Conservation (phyloP, 2,888 invertebrate genomes). For the Margaritifera margaritifera region DNA sequence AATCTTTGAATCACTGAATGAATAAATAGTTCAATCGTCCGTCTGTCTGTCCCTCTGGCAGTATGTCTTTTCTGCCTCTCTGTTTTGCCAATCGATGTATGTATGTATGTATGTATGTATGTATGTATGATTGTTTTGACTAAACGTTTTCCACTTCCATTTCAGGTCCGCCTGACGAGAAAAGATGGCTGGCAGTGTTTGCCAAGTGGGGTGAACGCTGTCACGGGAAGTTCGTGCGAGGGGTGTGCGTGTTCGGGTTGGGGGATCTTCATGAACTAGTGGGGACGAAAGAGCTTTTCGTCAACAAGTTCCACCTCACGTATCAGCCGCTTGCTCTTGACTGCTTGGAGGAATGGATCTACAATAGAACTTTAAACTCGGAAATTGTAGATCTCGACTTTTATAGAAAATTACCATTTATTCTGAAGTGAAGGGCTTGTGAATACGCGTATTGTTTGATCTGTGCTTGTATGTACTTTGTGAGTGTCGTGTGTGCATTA, state of each 20-base stretch:
- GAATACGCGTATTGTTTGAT: no score
- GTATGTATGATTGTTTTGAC: no score
- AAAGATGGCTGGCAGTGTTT: conserved; percentile 62
- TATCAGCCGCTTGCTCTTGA: conserved; percentile 59
- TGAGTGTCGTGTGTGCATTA: no score
- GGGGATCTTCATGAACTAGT: conserved; percentile 57
- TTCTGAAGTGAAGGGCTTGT: conserved; percentile 1
- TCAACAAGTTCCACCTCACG: conserved; percentile 65
- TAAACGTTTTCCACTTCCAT: neutral
- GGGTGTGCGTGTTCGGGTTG: conserved; percentile 66
- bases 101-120: no score
- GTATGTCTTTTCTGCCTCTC: no score
- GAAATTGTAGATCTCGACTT: conserved; percentile 19
- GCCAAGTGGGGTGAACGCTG: conserved; percentile 63
- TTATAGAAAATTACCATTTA: conserved; percentile 38
- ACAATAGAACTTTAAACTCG: conserved; percentile 44
- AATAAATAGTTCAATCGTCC: no score
- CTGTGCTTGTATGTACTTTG: no score
- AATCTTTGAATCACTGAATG: no score
- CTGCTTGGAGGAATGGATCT: conserved; percentile 64
- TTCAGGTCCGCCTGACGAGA: conserved; percentile 47
- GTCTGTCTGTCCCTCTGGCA: no score
- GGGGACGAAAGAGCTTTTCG: conserved; percentile 57
- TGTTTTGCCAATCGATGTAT: no score
- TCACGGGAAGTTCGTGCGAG: conserved; percentile 58